Conservation (phyloP, 2,888 invertebrate genomes). For the Crematogaster levior region DNA sequence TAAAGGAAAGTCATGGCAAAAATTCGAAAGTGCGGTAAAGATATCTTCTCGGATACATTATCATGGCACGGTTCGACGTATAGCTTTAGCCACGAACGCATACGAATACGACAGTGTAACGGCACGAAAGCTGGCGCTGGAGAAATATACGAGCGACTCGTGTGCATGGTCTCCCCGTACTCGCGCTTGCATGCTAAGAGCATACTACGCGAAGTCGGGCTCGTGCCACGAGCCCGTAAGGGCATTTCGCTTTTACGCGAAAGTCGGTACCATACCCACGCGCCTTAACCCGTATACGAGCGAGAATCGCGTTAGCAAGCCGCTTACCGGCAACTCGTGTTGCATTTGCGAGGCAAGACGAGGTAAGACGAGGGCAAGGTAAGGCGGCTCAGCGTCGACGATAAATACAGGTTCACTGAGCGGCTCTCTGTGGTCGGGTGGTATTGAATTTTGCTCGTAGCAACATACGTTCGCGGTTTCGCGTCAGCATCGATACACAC, state of each 20-base stretch:
- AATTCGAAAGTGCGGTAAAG: constrained; percentile 56
- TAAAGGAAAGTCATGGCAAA: constrained; percentile 50
- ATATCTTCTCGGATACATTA: constrained; percentile 59
- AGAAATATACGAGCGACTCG: constrained; percentile 78
- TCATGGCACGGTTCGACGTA: constrained; percentile 44
- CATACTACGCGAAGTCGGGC: constrained; percentile 54
- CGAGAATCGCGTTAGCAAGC: constrained; percentile 65
- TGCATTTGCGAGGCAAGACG: constrained; percentile 33
- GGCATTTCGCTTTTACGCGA: constrained; percentile 66
- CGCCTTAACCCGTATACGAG: constrained; percentile 67
- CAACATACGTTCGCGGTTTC: constrained; percentile 49
- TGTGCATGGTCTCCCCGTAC: constrained; percentile 65
- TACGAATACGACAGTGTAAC: constrained; percentile 69
- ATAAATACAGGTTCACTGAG: constrained; percentile 49
- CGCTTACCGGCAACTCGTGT: constrained; percentile 61
- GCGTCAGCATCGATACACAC: constrained; percentile 40
- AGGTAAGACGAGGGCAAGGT: constrained; percentile 3
- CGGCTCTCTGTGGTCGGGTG: constrained; percentile 37
- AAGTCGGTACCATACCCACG: constrained; percentile 46
- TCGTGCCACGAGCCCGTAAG: constrained; percentile 72
- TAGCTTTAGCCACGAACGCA: constrained; percentile 56
- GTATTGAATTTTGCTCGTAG: constrained; percentile 53
- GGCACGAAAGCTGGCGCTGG: constrained; percentile 69
- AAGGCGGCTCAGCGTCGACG: constrained; percentile 36
- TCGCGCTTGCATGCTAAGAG: constrained; percentile 76